Base-by-base conservation (phyloP, 2,888 invertebrate species). In the Mamestra brassicae region DNA sequence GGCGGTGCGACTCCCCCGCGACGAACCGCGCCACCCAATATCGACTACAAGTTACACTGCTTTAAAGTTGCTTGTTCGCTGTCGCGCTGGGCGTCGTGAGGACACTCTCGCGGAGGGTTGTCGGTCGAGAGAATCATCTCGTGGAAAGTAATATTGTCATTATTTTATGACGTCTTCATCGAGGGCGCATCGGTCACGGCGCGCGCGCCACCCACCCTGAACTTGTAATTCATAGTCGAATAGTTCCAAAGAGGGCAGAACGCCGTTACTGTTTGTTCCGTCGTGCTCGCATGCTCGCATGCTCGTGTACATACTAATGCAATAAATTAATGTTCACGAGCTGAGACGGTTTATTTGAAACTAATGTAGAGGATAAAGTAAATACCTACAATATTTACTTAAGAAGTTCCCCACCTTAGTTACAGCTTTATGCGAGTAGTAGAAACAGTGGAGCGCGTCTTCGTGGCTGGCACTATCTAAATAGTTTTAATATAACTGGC, bases 101-200 rank as follows among this genome's bases (percentile, higher is more conserved):
- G 77, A 64, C 66, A 74, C 77, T 80, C 86, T 86, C 81, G 81
- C 73, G 82, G 88, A 91, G 94, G 93, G 94, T 88, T 92, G 92
- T 89, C 90, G 71, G 84, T 58, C 68, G 85, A 87, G 87, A 90
- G 91, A 91, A 90, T 92, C 88, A 91, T 93, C 87, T 90, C 87
- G 85, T 89, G 92, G 88, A 91, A 91, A 92, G 92, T 91, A 89
- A 90, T 91, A 88, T 88, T 90, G 92, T 95, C 93, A 95, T 95
- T 95, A 95, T 92, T 94, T 95, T 94, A 95, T 95, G 96, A 96
- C 88, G 91, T 95, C 95, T 95, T 93, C 93, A 95, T 95, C 92
- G 91, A 72, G 85, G 83, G 83, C 75, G 78, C 76, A 77, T 87
- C 72, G 87, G 88, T 76, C 84, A 84, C 85, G 83, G 89, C 89